Percentiles rank a stretch among this genome's conserved stretches.
Evolutionary conservation across 2,113 vertebrate genomes (phyloP).

Genomic region (Girardinichthys multiradiatus): DNA sequence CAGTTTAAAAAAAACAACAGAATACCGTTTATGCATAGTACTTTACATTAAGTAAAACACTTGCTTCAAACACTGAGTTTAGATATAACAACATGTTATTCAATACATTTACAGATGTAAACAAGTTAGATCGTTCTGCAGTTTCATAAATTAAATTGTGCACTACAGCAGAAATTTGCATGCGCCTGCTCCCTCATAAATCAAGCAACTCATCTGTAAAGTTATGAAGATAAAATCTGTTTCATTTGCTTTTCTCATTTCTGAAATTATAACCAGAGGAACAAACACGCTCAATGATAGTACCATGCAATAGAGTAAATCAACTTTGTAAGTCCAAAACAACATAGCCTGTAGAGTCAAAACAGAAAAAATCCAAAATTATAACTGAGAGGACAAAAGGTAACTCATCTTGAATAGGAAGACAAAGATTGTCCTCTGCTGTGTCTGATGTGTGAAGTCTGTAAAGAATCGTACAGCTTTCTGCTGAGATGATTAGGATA

Average conservation of each 20-base stretch:
- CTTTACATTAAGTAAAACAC: background rate
- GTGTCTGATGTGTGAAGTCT: background rate
- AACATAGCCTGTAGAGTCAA: background rate
- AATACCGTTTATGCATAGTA: background rate
- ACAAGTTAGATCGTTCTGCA: background rate
- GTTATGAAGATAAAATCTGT: background rate
- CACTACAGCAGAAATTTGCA: background rate
- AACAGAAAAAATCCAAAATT: background rate
- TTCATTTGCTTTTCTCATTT: background rate
- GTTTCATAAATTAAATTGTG: background rate
- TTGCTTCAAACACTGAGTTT: background rate
- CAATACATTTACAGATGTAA: background rate
- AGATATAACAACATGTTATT: background rate
- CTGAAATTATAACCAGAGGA: background rate
- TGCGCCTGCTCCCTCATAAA: background rate
- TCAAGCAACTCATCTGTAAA: background rate
- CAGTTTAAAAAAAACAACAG: background rate
- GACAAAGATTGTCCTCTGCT: background rate
- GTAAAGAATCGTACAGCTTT: background rate
- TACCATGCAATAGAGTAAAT: background rate
- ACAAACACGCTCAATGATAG: background rate
- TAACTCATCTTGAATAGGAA: background rate
- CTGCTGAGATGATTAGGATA: background rate
- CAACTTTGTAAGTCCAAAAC: background rate
- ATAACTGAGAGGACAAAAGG: background rate